Conservation (phyloP, 2,888 invertebrate species). For the Helicoverpa assulta region DNA sequence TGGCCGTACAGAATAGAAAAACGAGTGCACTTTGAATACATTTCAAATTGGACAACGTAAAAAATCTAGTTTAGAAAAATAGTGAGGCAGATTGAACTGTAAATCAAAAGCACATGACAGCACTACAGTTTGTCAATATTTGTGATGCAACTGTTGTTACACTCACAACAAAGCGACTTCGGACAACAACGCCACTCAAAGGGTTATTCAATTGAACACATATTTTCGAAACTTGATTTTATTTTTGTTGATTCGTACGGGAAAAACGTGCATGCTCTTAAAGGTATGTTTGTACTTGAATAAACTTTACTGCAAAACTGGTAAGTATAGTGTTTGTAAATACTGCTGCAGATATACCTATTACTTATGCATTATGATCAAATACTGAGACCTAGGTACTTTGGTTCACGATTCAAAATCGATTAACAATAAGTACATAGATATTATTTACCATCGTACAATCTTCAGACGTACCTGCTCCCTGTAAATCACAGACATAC, state of each 20-base stretch:
- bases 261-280: conserved; percentile 18
- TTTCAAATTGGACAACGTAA: conserved; percentile 6
- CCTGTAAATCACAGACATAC: too few species aligned
- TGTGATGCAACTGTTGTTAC: conserved; percentile 45
- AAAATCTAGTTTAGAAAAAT: conserved; percentile 20
- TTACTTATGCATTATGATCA: too few species aligned
- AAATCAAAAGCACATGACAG: conserved; percentile 45
- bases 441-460: too few species aligned
- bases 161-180: conserved; percentile 22
- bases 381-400: too few species aligned
- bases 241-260: conserved; percentile 20
- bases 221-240: conserved; percentile 20
- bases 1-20: background rate
- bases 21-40: background rate
- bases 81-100: conserved; percentile 20
- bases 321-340: background rate
- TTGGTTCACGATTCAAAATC: too few species aligned
- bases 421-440: too few species aligned
- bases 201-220: conserved; percentile 27
- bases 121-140: conserved; percentile 45
- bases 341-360: too few species aligned
- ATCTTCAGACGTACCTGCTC: too few species aligned
- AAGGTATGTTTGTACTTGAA: conserved; percentile 1
- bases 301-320: background rate
- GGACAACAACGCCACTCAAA: conserved; percentile 20